Evolutionary conservation across 2,888 invertebrate species (phyloP).

Genomic region (Drosophila sordidapex): DNA sequence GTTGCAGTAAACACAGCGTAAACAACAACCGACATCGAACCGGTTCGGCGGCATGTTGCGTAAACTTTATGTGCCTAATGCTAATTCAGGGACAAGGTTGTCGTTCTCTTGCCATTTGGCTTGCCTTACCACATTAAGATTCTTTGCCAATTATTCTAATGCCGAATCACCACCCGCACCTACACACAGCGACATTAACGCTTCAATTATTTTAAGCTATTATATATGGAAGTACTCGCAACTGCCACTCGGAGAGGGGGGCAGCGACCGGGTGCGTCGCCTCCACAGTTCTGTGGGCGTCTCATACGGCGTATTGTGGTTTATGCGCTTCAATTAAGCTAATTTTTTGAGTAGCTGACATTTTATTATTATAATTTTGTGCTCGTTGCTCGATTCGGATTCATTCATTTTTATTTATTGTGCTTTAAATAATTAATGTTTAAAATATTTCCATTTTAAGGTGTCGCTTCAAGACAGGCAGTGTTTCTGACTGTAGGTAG

Average conservation of each 20-base stretch:
- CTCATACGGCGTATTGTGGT: conserved; percentile 24
- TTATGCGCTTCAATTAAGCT: conserved; percentile 60
- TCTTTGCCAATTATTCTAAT: conserved; percentile 65
- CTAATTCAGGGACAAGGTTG: conserved; percentile 69
- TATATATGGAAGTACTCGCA: conserved; percentile 14
- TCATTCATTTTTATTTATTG: conserved; percentile 42
- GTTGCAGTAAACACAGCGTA: conserved; percentile 21
- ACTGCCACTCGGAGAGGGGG: conserved; percentile 32
- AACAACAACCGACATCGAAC: conserved; percentile 27
- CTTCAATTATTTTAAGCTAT: conserved; percentile 60
- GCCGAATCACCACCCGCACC: conserved; percentile 51
- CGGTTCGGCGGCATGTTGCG: conserved; percentile 57
- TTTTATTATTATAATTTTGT: conserved; percentile 67
- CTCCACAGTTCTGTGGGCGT: conserved; percentile 29
- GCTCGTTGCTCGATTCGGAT: conserved; percentile 48
- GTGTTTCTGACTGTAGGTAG: conserved; percentile 26
- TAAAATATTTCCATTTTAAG: conserved; percentile 41
- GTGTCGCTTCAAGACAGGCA: conserved; percentile 36
- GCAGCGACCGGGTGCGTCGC: conserved; percentile 48
- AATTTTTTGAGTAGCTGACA: conserved; percentile 61
- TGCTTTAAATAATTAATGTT: conserved; percentile 62
- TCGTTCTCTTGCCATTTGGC: conserved; percentile 12
- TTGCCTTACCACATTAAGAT: conserved; percentile 43
- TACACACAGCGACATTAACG: conserved; percentile 34
- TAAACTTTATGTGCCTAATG: conserved; percentile 49